phyloP scores from a whole-genome alignment of 2,797 vertebrate species.

The Pangasius larnaudii region DNA sequence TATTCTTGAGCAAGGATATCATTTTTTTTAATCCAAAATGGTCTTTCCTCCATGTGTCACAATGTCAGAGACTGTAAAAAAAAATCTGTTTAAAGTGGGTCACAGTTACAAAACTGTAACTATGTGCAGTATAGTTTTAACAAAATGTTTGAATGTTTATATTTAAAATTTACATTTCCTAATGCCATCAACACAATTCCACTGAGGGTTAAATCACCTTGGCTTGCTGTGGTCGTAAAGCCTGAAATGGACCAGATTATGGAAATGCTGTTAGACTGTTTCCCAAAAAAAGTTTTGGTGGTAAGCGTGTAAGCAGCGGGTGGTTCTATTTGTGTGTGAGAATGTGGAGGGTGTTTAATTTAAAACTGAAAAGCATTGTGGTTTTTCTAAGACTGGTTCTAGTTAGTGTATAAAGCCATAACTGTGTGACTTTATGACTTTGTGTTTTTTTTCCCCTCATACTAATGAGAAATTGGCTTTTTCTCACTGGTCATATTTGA shows the following conservation, averaged over 20 bases:
- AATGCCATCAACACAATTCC: neutral
- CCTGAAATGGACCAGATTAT: constrained; percentile 25
- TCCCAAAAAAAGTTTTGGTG: constrained; percentile 28
- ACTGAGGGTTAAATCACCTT: constrained; percentile 23
- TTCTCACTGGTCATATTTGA: neutral
- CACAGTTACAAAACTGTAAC: neutral
- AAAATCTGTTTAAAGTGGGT: neutral
- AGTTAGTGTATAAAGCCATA: constrained; percentile 34
- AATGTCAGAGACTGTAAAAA: neutral
- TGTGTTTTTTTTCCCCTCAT: constrained; percentile 7
- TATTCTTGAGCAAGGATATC: neutral
- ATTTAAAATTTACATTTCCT: neutral
- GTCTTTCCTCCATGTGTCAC: neutral
- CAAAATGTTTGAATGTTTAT: neutral
- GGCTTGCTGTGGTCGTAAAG: constrained; percentile 1
- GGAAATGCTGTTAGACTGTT: constrained; percentile 26
- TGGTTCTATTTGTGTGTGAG: constrained; percentile 42
- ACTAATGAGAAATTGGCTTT: constrained; percentile 2
- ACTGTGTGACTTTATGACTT: constrained; percentile 15
- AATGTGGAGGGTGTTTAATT: constrained; percentile 26
- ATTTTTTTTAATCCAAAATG: neutral
- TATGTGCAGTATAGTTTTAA: neutral
- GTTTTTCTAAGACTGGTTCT: constrained; percentile 48
- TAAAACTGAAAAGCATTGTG: constrained; percentile 44
- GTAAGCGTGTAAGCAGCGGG: constrained; percentile 36